Percentiles rank a stretch among this genome's conserved stretches.
Evolutionary conservation across 2,113 vertebrate species (phyloP).

Genomic region (Epinephelus fuscoguttatus): DNA sequence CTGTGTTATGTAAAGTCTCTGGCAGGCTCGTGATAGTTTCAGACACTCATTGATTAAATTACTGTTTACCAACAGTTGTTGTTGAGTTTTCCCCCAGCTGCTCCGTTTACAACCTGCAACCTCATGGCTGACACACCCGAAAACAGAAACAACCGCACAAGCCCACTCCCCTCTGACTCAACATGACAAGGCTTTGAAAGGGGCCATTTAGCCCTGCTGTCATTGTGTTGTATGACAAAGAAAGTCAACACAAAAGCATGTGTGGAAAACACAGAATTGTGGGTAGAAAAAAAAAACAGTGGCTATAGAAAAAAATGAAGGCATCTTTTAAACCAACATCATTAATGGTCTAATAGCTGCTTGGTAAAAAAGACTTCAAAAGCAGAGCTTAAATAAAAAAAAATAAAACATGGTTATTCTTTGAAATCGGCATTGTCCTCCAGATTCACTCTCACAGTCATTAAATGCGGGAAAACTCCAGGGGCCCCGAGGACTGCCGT

Average conservation of each 20-base stretch:
- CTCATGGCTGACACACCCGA: not conserved
- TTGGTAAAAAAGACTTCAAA: not conserved
- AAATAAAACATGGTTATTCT: not conserved
- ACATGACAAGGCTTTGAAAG: not conserved
- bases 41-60: slow-evolving; percentile 5
- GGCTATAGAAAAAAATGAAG: not conserved
- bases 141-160: not conserved
- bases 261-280: not conserved
- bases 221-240: not conserved
- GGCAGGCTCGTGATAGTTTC: not conserved
- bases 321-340: not conserved
- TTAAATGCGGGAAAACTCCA: not conserved
- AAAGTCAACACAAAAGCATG: not conserved
- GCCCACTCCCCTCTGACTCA: not conserved
- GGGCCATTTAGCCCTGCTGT: not conserved
- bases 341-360: not conserved
- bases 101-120: slow-evolving; percentile 1
- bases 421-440: slow-evolving; percentile 1
- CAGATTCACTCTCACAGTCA: slow-evolving; percentile 6
- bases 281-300: fast-evolving
- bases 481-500: not conserved
- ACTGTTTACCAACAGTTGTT: slow-evolving; percentile 11
- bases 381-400: not conserved
- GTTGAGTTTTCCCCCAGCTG: not conserved
- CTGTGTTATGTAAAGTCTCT: not conserved